A percentile compares a stretch with the other conserved stretches of the same genome.
These are phyloP conservation scores for Mythimna loreyi DNA, from an alignment of 2,888 invertebrate genomes.

Conservation along the genomic window DNA sequence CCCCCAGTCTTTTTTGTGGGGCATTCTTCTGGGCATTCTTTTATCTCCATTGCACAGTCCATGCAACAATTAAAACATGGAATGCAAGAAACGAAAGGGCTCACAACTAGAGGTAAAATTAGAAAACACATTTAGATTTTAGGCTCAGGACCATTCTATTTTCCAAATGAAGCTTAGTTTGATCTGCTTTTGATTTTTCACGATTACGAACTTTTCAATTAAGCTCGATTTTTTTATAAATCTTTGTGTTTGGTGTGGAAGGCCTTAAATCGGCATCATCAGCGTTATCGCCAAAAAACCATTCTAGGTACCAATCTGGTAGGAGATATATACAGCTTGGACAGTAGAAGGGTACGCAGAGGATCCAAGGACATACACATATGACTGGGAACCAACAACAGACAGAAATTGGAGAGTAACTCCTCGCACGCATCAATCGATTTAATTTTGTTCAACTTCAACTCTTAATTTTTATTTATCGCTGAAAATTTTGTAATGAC, in stretches of 20 bases:
- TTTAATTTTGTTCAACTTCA: neutral
- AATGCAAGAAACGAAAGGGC: conserved; percentile 42
- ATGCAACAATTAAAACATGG: conserved; percentile 46
- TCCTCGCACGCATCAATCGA: conserved; percentile 20
- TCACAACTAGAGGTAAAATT: conserved; percentile 40
- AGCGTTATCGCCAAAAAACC: conserved; percentile 1
- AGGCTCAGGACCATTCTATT: neutral
- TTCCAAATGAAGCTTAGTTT: neutral
- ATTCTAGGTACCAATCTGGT: conserved; percentile 30
- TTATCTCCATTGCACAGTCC: conserved; percentile 2
- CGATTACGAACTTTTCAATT: neutral
- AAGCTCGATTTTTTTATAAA: neutral
- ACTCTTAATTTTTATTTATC: too few species aligned
- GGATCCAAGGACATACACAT: conserved; percentile 49
- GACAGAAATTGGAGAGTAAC: neutral
- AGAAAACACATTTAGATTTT: conserved; percentile 32
- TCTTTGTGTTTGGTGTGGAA: neutral
- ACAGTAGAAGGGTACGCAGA: conserved; percentile 36
- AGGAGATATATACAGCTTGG: conserved; percentile 26
- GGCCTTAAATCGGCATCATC: neutral
- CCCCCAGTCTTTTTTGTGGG: neutral
- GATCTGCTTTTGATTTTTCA: neutral
- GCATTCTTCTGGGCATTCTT: neutral
- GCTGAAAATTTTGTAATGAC: conserved; percentile 30
- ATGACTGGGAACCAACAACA: conserved; percentile 38